These are phyloP conservation scores for Endomychus coccineus DNA, from an alignment of 2,888 invertebrate genomes.

Conservation along the genomic window DNA sequence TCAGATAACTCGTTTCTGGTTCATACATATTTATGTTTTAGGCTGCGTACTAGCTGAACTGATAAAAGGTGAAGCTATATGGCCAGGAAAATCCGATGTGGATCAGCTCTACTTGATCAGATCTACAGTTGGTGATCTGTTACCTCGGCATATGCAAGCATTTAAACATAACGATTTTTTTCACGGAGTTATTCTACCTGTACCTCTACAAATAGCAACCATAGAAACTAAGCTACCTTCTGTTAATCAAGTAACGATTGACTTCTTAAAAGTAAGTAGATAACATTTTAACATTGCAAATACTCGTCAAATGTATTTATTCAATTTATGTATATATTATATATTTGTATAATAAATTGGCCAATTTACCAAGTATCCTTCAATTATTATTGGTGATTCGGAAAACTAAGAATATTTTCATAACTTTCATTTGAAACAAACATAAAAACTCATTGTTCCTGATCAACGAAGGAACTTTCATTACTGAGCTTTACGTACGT, in stretches of 20 bases:
- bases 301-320: too few relatives aligned
- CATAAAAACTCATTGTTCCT: too few relatives aligned
- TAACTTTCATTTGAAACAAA: too few relatives aligned
- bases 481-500: too few relatives aligned
- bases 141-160: conserved; percentile 90
- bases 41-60: conserved; percentile 85
- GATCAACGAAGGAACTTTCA: too few relatives aligned
- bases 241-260: conserved; percentile 63
- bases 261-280: conserved; percentile 70
- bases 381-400: too few relatives aligned
- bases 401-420: too few relatives aligned
- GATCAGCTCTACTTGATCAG: conserved; percentile 96
- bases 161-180: conserved; percentile 92
- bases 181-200: conserved; percentile 85
- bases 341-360: too few relatives aligned
- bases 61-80: conserved; percentile 83
- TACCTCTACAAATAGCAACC: conserved; percentile 78
- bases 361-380: too few relatives aligned
- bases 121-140: conserved; percentile 87
- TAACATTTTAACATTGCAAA: conserved; percentile 2
- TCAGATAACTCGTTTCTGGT: too few relatives aligned
- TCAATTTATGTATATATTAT: conserved; percentile 1
- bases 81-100: conserved; percentile 98
- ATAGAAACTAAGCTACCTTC: conserved; percentile 81
- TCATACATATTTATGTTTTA: too few relatives aligned